phyloP scores from a whole-genome alignment of 2,113 vertebrate genomes.

The Notarius quadriscutis region DNA sequence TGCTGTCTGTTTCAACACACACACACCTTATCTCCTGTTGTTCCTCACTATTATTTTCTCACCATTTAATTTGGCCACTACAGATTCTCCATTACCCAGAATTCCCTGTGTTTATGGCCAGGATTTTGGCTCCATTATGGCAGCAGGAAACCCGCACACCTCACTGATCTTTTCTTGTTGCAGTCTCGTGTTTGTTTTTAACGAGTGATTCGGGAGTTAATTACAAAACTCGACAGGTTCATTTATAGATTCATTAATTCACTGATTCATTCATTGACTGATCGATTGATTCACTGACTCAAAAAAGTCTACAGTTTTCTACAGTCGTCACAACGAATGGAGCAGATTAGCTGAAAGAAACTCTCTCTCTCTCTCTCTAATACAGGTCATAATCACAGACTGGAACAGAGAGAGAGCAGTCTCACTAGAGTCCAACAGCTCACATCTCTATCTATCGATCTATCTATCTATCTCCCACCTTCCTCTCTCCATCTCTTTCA shows the following conservation, averaged over 20 bases:
- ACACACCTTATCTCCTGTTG: conserved; percentile 17
- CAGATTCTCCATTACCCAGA: conserved; percentile 11
- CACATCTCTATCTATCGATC: background rate
- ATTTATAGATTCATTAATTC: background rate
- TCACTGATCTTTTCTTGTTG: background rate
- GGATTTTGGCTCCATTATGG: background rate
- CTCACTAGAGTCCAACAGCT: no score
- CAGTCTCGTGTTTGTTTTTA: background rate
- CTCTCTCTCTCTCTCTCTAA: background rate
- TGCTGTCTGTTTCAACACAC: background rate
- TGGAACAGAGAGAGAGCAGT: background rate
- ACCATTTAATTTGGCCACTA: conserved; percentile 8
- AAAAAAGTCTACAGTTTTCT: background rate
- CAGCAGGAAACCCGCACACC: background rate
- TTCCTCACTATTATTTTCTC: conserved; percentile 9
- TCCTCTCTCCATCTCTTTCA: background rate
- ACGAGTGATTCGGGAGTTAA: background rate
- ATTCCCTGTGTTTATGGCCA: background rate
- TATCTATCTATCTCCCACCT: background rate
- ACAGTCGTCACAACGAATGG: background rate
- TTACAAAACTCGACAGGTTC: background rate
- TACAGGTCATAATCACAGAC: background rate
- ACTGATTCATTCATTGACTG: background rate
- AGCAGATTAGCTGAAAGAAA: background rate
- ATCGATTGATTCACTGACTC: background rate